Evolutionary conservation across 1,140 invertebrate genomes (phyloP).

Genomic region (Drosophila pectinifera): DNA sequence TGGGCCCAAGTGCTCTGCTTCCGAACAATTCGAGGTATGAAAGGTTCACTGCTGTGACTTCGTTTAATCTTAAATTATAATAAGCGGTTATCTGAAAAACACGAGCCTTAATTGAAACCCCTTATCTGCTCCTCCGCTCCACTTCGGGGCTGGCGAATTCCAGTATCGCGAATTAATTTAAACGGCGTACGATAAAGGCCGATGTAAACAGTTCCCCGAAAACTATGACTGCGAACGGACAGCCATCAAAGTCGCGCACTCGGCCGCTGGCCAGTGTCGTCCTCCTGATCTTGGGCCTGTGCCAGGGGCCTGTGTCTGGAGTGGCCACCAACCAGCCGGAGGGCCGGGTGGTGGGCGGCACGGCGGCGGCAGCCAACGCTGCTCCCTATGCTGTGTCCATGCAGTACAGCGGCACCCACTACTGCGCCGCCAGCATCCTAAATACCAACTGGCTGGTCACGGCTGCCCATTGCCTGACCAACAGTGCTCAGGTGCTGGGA

Average conservation of each 20-base stretch:
- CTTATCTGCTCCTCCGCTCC: constrained; percentile 48
- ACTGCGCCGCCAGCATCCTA: constrained; percentile 87
- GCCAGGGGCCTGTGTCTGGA: constrained; percentile 39
- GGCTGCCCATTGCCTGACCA: constrained; percentile 77
- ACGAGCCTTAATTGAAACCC: constrained; percentile 57
- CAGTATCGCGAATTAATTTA: constrained; percentile 70
- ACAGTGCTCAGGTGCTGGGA: constrained; percentile 62
- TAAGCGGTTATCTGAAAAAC: constrained; percentile 62
- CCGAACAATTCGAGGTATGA: not conserved
- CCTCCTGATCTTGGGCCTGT: constrained; percentile 25
- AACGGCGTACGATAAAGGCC: constrained; percentile 48
- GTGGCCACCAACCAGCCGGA: constrained; percentile 43
- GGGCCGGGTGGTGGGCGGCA: constrained; percentile 80
- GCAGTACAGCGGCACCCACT: constrained; percentile 81
- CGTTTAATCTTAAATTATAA: constrained; percentile 64
- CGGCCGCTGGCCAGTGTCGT: constrained; percentile 15
- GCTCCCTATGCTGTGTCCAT: constrained; percentile 84
- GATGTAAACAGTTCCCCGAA: constrained; percentile 71
- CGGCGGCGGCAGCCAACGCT: constrained; percentile 56
- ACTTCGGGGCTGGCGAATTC: constrained; percentile 9
- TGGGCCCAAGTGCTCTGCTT: not conserved
- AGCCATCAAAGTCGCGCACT: constrained; percentile 18
- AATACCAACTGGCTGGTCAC: constrained; percentile 86
- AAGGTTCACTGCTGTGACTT: constrained; percentile 6
- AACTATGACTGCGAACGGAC: constrained; percentile 59